Evolutionary conservation across 2,113 vertebrate species (phyloP).

Genomic region (Pungitius pungitius): DNA sequence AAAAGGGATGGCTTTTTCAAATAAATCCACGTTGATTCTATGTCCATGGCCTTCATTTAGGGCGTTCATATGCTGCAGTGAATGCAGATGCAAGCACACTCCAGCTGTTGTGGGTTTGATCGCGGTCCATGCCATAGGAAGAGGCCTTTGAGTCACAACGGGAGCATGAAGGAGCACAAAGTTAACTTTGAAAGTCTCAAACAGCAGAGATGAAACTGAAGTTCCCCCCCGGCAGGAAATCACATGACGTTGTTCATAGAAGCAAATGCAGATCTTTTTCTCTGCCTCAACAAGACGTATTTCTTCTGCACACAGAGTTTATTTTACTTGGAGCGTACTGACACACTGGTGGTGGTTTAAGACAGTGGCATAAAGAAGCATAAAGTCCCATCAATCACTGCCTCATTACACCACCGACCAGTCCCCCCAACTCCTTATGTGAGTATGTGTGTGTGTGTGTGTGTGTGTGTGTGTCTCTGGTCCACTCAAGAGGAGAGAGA

Average conservation of each 20-base stretch:
- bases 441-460: constrained; percentile 25
- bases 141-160: constrained; percentile 1
- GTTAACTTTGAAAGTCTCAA: constrained; percentile 20
- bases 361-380: constrained; percentile 44
- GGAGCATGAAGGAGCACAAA: constrained; percentile 2
- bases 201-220: neutral
- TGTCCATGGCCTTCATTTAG: neutral
- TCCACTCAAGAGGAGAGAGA: constrained; percentile 60
- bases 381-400: constrained; percentile 69
- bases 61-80: neutral
- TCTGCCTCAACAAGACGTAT: constrained; percentile 17
- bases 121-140: neutral
- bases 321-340: constrained; percentile 32
- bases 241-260: constrained; percentile 16
- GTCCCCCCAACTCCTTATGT: constrained; percentile 35
- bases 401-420: constrained; percentile 64
- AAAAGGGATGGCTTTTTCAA: constrained; percentile 2
- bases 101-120: constrained; percentile 33
- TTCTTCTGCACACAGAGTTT: constrained; percentile 24
- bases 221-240: constrained; percentile 3
- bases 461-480: constrained; percentile 31
- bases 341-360: constrained; percentile 33
- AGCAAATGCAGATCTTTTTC: constrained; percentile 14
- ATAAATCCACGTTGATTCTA: constrained; percentile 12
- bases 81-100: neutral